Evolutionary conservation across 2,797 vertebrate species (phyloP), one percentile per base, ranked within the genome.

Genomic region (Cottoperca gobio): DNA sequence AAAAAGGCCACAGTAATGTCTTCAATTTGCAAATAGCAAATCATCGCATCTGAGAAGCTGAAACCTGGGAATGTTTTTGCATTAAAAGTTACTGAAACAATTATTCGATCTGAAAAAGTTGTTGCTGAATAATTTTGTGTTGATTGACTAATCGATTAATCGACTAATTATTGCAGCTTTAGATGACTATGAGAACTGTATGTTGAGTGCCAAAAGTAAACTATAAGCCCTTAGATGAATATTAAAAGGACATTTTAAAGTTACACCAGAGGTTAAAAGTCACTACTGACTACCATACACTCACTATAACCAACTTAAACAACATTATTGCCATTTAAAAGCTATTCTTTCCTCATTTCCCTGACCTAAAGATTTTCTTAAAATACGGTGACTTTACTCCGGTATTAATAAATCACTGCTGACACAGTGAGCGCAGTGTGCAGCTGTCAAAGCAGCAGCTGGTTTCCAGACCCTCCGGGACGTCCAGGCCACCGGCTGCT

Each of bases 391-490:
- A 8, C 2, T 7, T 21, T 17, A 31, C 21, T 16, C 0, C 8
- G 5, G 17, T 19, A 8, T 3, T 68, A n/a, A 13, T 78, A 33
- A 55, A 49, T 63, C 63, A 42, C 26, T 8, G 21, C 19, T 49
- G 67, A 40, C 43, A 42, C 64, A 4, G 31, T 24, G 59, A 59
- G 35, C 57, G 28, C 33, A 24, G 17, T 26, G 13, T 35, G 31
- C 62, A 66, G 62, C 76, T 76, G 85, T 80, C 73, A 79, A 4
- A 66, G 74, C 67, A 78, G 78, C 85, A 80, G 82, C 82, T 85
- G 82, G 21, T 65, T 13, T 52, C n/a, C 58, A 24, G 67, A 64
- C 39, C 70, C 50, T 54, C 69, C 63, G 48, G 68, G 58, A 87
- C 77, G 71, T 71, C 76, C 69, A 64, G 54, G 55, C 19, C 68